These are phyloP conservation scores for Endomychus coccineus DNA, from an alignment of 2,888 invertebrate species.

Conservation along the genomic window DNA sequence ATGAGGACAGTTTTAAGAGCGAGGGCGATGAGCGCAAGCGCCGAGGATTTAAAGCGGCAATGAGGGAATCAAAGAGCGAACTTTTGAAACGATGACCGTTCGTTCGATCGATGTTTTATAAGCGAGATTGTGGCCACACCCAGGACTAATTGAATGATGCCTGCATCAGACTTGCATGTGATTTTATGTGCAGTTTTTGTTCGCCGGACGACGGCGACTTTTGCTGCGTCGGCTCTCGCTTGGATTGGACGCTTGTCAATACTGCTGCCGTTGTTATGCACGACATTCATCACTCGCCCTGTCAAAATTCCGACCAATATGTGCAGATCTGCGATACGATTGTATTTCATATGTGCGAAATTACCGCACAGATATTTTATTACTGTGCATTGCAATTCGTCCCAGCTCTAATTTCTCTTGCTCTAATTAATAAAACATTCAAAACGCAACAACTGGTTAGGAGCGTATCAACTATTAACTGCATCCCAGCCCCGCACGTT, in stretches of 20 bases:
- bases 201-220: slow-evolving; percentile 11
- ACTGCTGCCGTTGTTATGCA: slow-evolving; percentile 26
- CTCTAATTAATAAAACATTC: too few relatives aligned
- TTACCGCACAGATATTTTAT: slow-evolving; percentile 15
- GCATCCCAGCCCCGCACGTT: too few relatives aligned
- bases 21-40: slow-evolving; percentile 39
- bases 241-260: slow-evolving; percentile 10
- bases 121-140: slow-evolving; percentile 43
- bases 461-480: too few relatives aligned
- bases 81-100: slow-evolving; percentile 47
- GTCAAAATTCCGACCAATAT: slow-evolving; percentile 29
- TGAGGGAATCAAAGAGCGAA: slow-evolving; percentile 46
- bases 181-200: slow-evolving; percentile 31
- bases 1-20: slow-evolving; percentile 31
- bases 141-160: slow-evolving; percentile 46
- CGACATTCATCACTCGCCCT: slow-evolving; percentile 33
- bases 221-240: background rate
- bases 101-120: slow-evolving; percentile 48
- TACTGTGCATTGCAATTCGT: slow-evolving; percentile 8
- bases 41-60: slow-evolving; percentile 41
- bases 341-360: slow-evolving; percentile 15
- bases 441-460: too few relatives aligned
- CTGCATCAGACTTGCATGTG: slow-evolving; percentile 40
- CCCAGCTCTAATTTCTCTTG: too few relatives aligned
- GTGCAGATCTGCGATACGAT: slow-evolving; percentile 14